Conservation (phyloP, 1,140 invertebrate species). For the Drosophila parvula region DNA sequence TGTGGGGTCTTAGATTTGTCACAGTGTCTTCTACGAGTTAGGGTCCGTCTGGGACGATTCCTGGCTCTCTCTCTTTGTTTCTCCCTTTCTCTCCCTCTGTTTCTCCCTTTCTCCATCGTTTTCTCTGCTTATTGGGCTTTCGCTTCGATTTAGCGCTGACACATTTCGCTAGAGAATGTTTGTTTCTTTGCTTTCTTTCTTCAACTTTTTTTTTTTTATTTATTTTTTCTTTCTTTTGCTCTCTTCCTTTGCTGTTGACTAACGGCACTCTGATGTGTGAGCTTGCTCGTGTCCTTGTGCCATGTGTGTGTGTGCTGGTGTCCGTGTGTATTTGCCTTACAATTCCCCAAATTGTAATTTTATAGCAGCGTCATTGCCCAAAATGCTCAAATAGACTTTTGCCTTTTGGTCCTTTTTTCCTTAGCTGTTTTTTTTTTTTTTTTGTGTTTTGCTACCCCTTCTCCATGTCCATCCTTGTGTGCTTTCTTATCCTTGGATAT, state of each 20-base stretch:
- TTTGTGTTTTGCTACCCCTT: neutral
- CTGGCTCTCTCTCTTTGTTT: neutral
- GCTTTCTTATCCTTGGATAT: slow-evolving; percentile 44
- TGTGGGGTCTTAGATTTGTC: neutral
- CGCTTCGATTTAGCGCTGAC: slow-evolving; percentile 75
- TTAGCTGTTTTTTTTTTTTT: slow-evolving; percentile 33
- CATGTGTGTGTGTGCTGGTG: slow-evolving; percentile 17
- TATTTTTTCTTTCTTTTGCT: slow-evolving; percentile 2
- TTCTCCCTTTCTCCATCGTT: neutral
- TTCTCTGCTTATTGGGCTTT: slow-evolving; percentile 60
- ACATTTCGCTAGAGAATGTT: slow-evolving; percentile 68
- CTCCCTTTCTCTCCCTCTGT: neutral
- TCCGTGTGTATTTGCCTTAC: slow-evolving; percentile 66
- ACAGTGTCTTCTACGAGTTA: neutral
- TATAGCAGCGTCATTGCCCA: slow-evolving; percentile 80
- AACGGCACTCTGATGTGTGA: slow-evolving; percentile 57
- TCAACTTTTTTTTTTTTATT: neutral
- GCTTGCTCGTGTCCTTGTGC: slow-evolving; percentile 35
- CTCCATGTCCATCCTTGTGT: slow-evolving; percentile 14
- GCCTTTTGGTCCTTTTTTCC: slow-evolving; percentile 33
- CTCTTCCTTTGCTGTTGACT: slow-evolving; percentile 52
- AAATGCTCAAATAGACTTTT: slow-evolving; percentile 78
- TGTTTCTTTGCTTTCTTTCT: slow-evolving; percentile 18
- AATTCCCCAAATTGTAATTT: slow-evolving; percentile 82
- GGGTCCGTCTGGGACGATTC: slow-evolving; percentile 19